These are phyloP conservation scores for Tringa solitaria DNA, from an alignment of 2,113 vertebrate species.

Conservation along the genomic window DNA sequence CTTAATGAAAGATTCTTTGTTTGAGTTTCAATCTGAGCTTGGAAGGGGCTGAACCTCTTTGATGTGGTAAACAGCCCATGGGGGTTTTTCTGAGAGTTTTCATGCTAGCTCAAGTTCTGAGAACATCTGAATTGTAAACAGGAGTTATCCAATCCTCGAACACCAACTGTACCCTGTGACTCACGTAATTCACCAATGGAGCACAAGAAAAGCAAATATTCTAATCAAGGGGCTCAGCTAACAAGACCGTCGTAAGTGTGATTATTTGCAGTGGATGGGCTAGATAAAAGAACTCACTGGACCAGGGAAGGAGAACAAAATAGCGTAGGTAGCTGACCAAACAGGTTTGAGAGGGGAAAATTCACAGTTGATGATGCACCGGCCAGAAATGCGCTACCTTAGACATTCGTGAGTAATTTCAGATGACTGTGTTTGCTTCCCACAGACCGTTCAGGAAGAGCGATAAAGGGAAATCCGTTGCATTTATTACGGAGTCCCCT, in stretches of 20 bases:
- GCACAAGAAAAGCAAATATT: constrained; percentile 54
- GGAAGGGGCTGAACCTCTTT: constrained; percentile 37
- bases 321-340: constrained; percentile 36
- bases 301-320: constrained; percentile 54
- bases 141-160: background rate
- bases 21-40: constrained; percentile 41
- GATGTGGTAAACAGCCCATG: constrained; percentile 61
- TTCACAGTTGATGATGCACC: constrained; percentile 13
- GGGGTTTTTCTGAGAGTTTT: constrained; percentile 31
- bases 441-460: background rate
- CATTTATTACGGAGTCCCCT: background rate
- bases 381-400: background rate
- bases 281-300: constrained; percentile 64
- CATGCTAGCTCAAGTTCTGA: constrained; percentile 56
- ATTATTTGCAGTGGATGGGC: constrained; percentile 65
- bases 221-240: constrained; percentile 30
- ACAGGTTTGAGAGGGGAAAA: constrained; percentile 43
- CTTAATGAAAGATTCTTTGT: constrained; percentile 55
- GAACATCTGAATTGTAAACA: constrained; percentile 62
- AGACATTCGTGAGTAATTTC: background rate
- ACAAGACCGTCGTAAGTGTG: background rate
- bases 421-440: background rate
- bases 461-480: background rate
- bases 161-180: constrained; percentile 25
- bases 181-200: constrained; percentile 45